Percentiles rank a stretch among this genome's conserved stretches.
Conservation (phyloP, 1,140 invertebrate species). For the Macrobrachium rosenbergii region DNA sequence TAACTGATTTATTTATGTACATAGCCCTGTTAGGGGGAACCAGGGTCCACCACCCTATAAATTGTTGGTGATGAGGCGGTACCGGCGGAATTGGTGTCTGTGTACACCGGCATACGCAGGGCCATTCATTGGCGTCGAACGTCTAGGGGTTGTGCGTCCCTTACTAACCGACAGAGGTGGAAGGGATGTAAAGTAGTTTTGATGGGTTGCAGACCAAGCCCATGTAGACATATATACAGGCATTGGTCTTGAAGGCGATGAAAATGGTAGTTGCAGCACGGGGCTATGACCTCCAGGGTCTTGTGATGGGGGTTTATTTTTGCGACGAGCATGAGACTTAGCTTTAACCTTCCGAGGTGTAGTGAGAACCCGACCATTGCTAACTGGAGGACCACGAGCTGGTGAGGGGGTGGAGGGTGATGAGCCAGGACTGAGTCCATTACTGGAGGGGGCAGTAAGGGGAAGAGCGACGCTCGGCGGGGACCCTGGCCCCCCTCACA, state of each 20-base stretch:
- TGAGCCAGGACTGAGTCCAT: slow-evolving; percentile 43
- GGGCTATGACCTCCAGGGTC: background rate
- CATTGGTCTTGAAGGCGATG: slow-evolving; percentile 30
- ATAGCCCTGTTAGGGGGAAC: slow-evolving; percentile 19
- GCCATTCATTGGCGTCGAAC: slow-evolving; percentile 37
- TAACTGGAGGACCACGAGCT: slow-evolving; percentile 20
- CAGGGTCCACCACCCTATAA: slow-evolving; percentile 47
- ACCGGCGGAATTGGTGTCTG: slow-evolving; percentile 33
- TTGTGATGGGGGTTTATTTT: slow-evolving; percentile 2
- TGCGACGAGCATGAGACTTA: slow-evolving; percentile 23
- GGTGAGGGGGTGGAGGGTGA: slow-evolving; percentile 42
- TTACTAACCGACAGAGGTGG: slow-evolving; percentile 18
- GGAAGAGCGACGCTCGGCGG: slow-evolving; percentile 55
- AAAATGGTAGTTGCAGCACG: slow-evolving; percentile 17
- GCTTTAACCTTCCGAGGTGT: slow-evolving; percentile 52
- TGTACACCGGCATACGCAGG: slow-evolving; percentile 30
- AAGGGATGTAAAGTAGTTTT: slow-evolving; percentile 31
- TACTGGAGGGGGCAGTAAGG: slow-evolving; percentile 26
- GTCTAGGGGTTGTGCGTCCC: slow-evolving; percentile 23
- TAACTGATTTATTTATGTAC: slow-evolving; percentile 23
- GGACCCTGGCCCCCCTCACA: slow-evolving; percentile 67
- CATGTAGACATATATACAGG: slow-evolving; percentile 35
- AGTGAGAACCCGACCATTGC: slow-evolving; percentile 22
- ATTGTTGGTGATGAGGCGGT: slow-evolving; percentile 35
- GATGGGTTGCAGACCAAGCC: slow-evolving; percentile 28